Conservation (phyloP, 2,888 invertebrate genomes). For the Anticlea derivata region DNA sequence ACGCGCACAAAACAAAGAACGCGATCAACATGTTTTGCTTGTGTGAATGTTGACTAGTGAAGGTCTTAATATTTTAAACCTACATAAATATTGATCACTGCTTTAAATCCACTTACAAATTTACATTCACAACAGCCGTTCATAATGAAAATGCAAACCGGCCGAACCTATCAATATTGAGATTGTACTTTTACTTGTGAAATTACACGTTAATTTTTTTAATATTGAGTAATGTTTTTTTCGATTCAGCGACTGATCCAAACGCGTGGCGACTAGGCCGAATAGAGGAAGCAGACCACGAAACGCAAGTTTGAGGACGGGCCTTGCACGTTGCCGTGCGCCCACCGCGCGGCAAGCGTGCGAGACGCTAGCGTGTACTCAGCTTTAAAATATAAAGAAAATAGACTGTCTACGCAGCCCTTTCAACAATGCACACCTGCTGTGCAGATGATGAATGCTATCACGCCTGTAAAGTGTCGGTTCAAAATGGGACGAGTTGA, state of each 20-base stretch:
- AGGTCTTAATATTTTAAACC: conserved; percentile 2
- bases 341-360: conserved; percentile 49
- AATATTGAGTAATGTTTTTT: conserved; percentile 12
- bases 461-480: neutral
- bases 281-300: conserved; percentile 92
- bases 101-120: conserved; percentile 9
- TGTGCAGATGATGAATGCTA: neutral
- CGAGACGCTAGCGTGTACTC: conserved; percentile 46
- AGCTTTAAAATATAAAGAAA: conserved; percentile 11
- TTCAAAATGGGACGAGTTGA: conserved; percentile 6
- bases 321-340: conserved; percentile 65
- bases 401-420: neutral
- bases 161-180: neutral
- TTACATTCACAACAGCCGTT: neutral
- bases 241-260: conserved; percentile 86
- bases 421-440: conserved; percentile 3
- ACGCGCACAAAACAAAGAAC: conserved; percentile 42
- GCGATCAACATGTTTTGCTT: conserved; percentile 45
- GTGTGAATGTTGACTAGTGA: conserved; percentile 55
- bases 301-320: conserved; percentile 89
- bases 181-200: neutral
- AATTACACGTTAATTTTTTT: neutral
- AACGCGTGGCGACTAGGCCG: conserved; percentile 92
- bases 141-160: conserved; percentile 1
- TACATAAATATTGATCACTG: conserved; percentile 10